Percentiles rank a stretch among this genome's conserved stretches.
Evolutionary conservation across 2,888 invertebrate genomes (phyloP).

Genomic region (Napeogenes sylphis): DNA sequence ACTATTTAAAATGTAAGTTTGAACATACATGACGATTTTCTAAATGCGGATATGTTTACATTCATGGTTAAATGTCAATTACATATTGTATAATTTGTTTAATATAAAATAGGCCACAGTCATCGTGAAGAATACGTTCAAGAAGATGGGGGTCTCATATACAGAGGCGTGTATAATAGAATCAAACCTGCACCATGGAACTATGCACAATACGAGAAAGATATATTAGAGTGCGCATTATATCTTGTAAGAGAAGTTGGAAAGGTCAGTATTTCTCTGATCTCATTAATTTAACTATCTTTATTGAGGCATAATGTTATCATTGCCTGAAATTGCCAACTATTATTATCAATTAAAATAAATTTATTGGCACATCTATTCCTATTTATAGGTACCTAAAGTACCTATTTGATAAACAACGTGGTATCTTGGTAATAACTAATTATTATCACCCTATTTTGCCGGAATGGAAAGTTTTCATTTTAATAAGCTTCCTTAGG

Average conservation of each 20-base stretch:
- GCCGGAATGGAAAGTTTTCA: no score
- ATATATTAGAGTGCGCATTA: slow-evolving; percentile 88
- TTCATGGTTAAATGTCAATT: background rate
- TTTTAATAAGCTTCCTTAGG: no score
- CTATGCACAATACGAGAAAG: slow-evolving; percentile 91
- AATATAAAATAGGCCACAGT: slow-evolving; percentile 71
- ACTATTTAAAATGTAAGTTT: no score
- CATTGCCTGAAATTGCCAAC: slow-evolving; percentile 13
- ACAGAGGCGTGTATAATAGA: slow-evolving; percentile 91
- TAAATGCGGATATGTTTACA: no score
- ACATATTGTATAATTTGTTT: background rate
- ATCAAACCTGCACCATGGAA: slow-evolving; percentile 93
- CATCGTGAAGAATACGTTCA: slow-evolving; percentile 90
- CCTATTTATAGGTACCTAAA: no score
- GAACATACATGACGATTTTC: no score
- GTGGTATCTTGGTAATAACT: no score
- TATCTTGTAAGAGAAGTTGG: slow-evolving; percentile 85
- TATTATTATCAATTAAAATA: background rate
- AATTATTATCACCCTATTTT: no score
- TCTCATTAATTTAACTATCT: background rate
- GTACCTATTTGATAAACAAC: no score
- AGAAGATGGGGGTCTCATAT: slow-evolving; percentile 92
- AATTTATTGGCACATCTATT: background rate
- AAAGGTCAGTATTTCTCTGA: slow-evolving; percentile 64
- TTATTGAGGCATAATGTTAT: slow-evolving; percentile 6